Base-by-base conservation (phyloP, 2,797 vertebrate species). In the Anolis apletophallus region DNA sequence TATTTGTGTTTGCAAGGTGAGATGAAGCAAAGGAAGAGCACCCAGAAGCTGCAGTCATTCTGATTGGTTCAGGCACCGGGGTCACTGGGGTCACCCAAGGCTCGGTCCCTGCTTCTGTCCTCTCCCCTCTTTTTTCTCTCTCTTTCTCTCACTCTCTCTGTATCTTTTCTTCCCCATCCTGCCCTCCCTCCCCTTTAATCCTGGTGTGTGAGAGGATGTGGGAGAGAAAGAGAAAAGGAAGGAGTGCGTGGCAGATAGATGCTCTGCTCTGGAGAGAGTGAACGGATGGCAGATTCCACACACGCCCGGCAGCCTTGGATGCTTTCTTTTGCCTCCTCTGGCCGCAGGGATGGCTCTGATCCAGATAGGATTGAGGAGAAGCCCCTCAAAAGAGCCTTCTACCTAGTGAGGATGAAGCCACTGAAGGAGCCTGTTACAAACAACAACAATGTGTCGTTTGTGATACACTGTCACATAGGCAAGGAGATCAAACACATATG, bases 401-500 rank as follows among this genome's bases (percentile, higher is more conserved):
- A 97, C 92, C 96, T 99, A 95, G 97, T 97, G 92, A 97, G 97
- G 92, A 98, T 99, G 94, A 98, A 98, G 96, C 97, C 98, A 57
- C 97, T 98, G 93, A 98, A 98, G 90, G 97, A 97, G 85, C 97
- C 96, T 80, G 92, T 91, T 88, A 55, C 32, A 26, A 94, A 92
- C 89, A 97, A 95, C 96, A 97, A 97, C 97, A 98, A 97, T 94
- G 98, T 98, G 95, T 98, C 99, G 93, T 99, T 99, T 88, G 97
- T 97, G 94, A 98, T 99, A 93, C 98, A 98, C 95, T 98, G 98
- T 95, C 98, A 98, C 95, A 98, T 99, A 93, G 98, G 99, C 88
- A 99, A 99, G 95, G 99, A 99, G 96, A 98, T 99, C 89, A 99
- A 99, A 95, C 99, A 99, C 96, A 99, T 99, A 93, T 99, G 99